Evolutionary conservation across 1,140 invertebrate species (phyloP).

Genomic region (Formica exsecta): DNA sequence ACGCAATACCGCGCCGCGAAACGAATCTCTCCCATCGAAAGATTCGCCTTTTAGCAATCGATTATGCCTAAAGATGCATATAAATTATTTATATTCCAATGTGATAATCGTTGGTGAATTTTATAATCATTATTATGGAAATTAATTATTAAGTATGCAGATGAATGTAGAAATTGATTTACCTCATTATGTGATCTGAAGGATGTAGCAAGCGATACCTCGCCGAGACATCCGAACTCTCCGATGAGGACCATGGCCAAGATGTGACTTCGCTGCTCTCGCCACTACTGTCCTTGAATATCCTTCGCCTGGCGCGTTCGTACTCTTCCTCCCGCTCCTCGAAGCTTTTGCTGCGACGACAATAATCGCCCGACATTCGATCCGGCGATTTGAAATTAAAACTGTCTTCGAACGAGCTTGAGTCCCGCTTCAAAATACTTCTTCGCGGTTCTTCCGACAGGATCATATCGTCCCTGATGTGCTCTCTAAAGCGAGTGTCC

Average conservation of each 20-base stretch:
- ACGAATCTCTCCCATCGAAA: constrained; percentile 86
- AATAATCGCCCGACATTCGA: constrained; percentile 88
- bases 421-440: constrained; percentile 94
- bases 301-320: constrained; percentile 92
- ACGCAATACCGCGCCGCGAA: constrained; percentile 86
- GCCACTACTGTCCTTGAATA: constrained; percentile 89
- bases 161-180: neutral
- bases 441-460: constrained; percentile 90
- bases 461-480: constrained; percentile 88
- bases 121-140: neutral
- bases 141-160: neutral
- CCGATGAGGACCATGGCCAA: constrained; percentile 87
- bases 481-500: constrained; percentile 89
- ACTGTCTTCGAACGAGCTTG: constrained; percentile 92
- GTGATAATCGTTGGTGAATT: neutral
- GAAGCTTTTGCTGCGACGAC: constrained; percentile 93
- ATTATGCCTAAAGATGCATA: constrained; percentile 76
- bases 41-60: constrained; percentile 87
- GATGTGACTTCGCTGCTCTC: constrained; percentile 82
- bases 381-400: constrained; percentile 89
- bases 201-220: constrained; percentile 83
- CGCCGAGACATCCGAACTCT: constrained; percentile 82
- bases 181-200: constrained; percentile 81
- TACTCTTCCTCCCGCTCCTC: constrained; percentile 96
- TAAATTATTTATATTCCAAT: constrained; percentile 2